These are phyloP conservation scores for Hypercompe scribonia DNA, from an alignment of 2,888 invertebrate species.

Conservation along the genomic window DNA sequence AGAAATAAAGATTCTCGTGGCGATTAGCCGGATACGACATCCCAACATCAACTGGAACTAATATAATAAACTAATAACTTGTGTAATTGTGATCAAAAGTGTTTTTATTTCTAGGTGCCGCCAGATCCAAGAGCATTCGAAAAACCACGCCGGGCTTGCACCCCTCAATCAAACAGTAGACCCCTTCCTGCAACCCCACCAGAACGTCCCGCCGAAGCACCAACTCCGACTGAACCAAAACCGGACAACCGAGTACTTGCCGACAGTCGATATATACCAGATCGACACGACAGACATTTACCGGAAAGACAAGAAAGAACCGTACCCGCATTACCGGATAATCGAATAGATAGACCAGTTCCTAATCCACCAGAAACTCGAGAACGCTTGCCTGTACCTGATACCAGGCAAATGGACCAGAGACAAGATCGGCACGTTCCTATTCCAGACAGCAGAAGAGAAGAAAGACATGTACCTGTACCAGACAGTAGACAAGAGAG, in stretches of 20 bases:
- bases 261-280: slow-evolving; percentile 22
- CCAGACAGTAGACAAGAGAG: slow-evolving; percentile 30
- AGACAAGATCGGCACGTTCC: slow-evolving; percentile 49
- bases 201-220: slow-evolving; percentile 57
- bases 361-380: slow-evolving; percentile 40
- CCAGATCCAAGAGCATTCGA: slow-evolving; percentile 82
- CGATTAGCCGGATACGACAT: no score
- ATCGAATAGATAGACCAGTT: slow-evolving; percentile 39
- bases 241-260: slow-evolving; percentile 45
- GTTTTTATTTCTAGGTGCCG: slow-evolving; percentile 67
- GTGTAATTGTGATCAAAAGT: background rate
- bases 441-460: slow-evolving; percentile 39
- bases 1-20: no score
- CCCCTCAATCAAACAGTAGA: slow-evolving; percentile 79
- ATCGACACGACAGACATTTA: slow-evolving; percentile 40
- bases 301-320: slow-evolving; percentile 44
- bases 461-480: slow-evolving; percentile 46
- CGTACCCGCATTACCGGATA: slow-evolving; percentile 28
- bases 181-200: slow-evolving; percentile 80
- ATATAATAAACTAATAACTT: no score
- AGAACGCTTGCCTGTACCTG: slow-evolving; percentile 37
- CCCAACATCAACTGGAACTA: no score
- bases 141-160: slow-evolving; percentile 79
- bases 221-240: slow-evolving; percentile 52
- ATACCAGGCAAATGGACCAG: slow-evolving; percentile 32